Base-by-base conservation (phyloP, 2,797 vertebrate genomes). In the Lophius americanus region DNA sequence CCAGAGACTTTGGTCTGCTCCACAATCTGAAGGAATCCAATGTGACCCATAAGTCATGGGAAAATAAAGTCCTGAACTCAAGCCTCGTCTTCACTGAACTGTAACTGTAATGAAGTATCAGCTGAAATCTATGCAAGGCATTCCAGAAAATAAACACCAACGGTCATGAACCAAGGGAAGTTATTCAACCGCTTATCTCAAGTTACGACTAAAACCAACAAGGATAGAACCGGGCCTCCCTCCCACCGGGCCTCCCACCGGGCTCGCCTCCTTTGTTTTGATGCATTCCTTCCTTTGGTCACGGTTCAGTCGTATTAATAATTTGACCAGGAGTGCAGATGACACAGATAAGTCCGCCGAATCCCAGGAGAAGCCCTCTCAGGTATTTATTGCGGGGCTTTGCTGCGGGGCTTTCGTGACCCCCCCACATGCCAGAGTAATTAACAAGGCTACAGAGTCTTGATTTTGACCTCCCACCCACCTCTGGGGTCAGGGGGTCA, bases 401-500 rank as follows among this genome's bases (percentile, higher is more conserved):
- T 49, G 64, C 76, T 54, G 66, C 44, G 2, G 65, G 68, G 53
- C 64, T 52, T 37, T 12, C 6, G 43, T 79, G 78, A 78, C 43
- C 44, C 32, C 77, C 78, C 67, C 74, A 48, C 23, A 89, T 85
- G 75, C 83, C 85, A 46, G 64, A 68, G 63, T 75, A 76, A 91
- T 90, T 84, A 85, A 59, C 57, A 3, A 12, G 52, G 53, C 58
- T 73, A 48, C 39, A 68, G 75, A 81, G 69, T 11, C 2, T 60
- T 46, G 61, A 51, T 67, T 51, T 66, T 81, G 73, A 78, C 83
- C 86, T 42, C 38, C 32, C 47, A 2, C n/a, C 64, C 71, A 9
- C 46, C 79, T 60, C 62, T 2, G 54, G 35, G 78, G 83, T 72
- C 84, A 68, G 36, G 42, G 14, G 85, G 75, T 81, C 82, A 50